phyloP scores from a whole-genome alignment of 2,797 vertebrate species.

The Oreortyx pictus region DNA sequence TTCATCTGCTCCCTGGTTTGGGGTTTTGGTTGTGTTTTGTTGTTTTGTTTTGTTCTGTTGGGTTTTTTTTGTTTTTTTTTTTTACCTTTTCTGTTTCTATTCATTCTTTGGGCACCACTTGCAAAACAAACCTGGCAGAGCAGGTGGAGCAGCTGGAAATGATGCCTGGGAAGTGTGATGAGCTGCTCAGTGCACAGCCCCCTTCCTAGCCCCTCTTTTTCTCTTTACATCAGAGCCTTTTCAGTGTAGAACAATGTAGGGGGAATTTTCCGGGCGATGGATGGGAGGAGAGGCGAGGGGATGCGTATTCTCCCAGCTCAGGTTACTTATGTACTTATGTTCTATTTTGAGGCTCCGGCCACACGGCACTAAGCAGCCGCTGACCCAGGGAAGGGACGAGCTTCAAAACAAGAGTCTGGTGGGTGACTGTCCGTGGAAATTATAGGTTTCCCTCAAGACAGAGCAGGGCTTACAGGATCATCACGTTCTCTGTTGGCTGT shows the following conservation, averaged over 20 bases:
- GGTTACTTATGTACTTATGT: constrained; percentile 74
- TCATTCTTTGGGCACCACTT: background rate
- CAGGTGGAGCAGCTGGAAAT: fast-evolving
- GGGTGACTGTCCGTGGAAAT: background rate
- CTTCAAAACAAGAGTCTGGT: constrained; percentile 69
- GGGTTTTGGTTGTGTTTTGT: background rate
- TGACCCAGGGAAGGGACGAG: constrained; percentile 50
- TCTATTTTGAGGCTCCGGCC: constrained; percentile 73
- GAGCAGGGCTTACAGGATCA: background rate
- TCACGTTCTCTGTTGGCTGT: background rate
- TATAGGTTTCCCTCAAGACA: fast-evolving
- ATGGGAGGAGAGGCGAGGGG: background rate
- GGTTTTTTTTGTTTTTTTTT: too few species aligned
- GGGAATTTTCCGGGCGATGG: background rate
- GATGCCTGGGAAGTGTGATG: background rate
- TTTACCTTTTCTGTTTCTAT: background rate
- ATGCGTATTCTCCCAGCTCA: background rate
- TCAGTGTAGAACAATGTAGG: background rate
- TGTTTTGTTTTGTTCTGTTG: background rate
- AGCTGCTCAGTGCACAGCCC: background rate
- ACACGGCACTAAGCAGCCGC: constrained; percentile 41
- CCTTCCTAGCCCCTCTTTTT: background rate
- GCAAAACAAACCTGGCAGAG: background rate
- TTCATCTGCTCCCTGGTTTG: background rate
- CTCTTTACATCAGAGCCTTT: background rate